Evolutionary conservation across 2,888 invertebrate species (phyloP), one percentile per base, ranked within the genome.

Genomic region (Ceramica pisi): DNA sequence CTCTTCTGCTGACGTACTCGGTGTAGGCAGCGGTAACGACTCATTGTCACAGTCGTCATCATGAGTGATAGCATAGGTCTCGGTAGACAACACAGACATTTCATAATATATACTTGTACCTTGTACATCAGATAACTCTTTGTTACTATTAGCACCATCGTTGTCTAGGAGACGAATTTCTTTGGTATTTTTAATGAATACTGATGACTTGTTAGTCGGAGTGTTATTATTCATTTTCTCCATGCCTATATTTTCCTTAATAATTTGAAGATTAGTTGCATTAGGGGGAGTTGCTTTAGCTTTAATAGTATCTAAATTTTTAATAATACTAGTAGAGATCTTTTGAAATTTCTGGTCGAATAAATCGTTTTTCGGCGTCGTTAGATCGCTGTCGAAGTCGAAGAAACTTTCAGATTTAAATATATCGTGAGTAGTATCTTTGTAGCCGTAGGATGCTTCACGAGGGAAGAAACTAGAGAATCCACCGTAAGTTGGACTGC

Each of bases 101-200:
- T 96, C 95, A 75, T 95, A 96, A 86, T 95, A 96, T 89, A 96
- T 94, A 91, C 96, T 96, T 80, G 96, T 96, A 81, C 95, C 96
- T 35, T 96, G 95, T 67, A 94, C 93, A 89, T 96, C 96, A 82
- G 94, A 94, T 83, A 95, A 87, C 85, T 92, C 93, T 88, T 92
- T 93, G 57, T 92, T 94, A 69, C 91, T 93, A 41, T 92, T 91
- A 71, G 95, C 94, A 67, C 93, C 91, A 71, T 95, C 95, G 72
- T 95, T 95, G 84, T 96, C 95, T 81, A 91, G 87, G 69, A 95
- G 88, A 74, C 94, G 93, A 73, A 96, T 93, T 86, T 96, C 94
- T 92, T 96, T 96, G 82, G 96, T 96, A 90, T 97, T 96, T 83
- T 96, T 96, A 81, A 95, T 96, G 75, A 93, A 92, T 66, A 96